Conservation (phyloP, 2,113 vertebrate species). For the Barnardius zonarius region DNA sequence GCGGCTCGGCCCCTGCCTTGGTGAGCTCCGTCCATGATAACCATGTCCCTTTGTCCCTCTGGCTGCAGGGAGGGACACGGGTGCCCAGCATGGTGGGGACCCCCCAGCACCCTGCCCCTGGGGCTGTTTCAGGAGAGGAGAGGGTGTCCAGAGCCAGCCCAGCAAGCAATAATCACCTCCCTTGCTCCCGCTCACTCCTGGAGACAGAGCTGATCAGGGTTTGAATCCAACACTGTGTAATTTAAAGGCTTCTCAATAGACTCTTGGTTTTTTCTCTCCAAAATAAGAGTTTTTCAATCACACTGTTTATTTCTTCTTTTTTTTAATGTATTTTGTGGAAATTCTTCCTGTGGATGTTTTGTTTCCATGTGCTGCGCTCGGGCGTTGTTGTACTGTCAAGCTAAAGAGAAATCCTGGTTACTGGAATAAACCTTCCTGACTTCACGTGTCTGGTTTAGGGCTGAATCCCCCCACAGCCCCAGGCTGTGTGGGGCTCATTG, state of each 20-base stretch:
- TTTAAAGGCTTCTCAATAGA: slow-evolving; percentile 50
- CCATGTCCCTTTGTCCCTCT: not conserved
- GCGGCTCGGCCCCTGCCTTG: not conserved
- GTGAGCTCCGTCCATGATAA: not conserved
- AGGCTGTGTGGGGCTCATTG: rapidly evolving
- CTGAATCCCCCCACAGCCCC: not conserved
- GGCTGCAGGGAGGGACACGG: not conserved
- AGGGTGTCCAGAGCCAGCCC: not conserved
- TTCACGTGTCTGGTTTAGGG: not conserved
- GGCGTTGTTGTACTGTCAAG: slow-evolving; percentile 36
- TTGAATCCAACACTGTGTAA: slow-evolving; percentile 45
- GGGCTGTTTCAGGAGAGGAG: not conserved
- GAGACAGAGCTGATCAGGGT: slow-evolving; percentile 34
- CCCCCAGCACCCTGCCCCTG: not conserved
- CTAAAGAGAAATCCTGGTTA: slow-evolving; percentile 63
- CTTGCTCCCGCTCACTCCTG: not conserved
- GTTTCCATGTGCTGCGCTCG: slow-evolving; percentile 16
- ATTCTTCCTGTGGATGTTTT: slow-evolving; percentile 55
- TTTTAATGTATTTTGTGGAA: slow-evolving; percentile 17
- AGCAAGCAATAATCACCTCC: slow-evolving; percentile 48
- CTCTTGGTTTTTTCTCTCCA: not conserved
- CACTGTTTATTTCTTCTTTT: not conserved
- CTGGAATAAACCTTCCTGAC: slow-evolving; percentile 60
- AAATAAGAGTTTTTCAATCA: slow-evolving; percentile 52
- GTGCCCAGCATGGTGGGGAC: not conserved